Evolutionary conservation across 2,113 vertebrate genomes (phyloP).

Genomic region (Narcine bancroftii): DNA sequence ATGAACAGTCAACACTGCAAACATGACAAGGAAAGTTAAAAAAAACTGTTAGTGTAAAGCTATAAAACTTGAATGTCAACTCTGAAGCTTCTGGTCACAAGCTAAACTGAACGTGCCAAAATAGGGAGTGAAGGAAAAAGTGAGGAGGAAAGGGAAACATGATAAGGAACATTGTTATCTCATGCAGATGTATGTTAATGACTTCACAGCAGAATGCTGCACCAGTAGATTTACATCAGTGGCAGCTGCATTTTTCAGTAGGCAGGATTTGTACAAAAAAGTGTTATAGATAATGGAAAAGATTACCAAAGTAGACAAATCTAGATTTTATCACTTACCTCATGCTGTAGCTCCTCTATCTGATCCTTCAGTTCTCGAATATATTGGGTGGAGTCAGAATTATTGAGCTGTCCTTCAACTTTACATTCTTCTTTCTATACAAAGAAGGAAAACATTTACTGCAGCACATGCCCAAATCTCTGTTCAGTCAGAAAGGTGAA

Average conservation of each 20-base stretch:
- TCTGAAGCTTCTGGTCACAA: background rate
- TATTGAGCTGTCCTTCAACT: conserved; percentile 92
- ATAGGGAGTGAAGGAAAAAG: conserved; percentile 40
- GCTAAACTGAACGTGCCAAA: conserved; percentile 42
- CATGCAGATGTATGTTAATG: background rate
- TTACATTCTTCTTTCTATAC: conserved; percentile 94
- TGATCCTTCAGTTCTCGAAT: conserved; percentile 92
- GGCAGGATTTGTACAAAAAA: conserved; percentile 16
- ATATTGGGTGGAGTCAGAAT: conserved; percentile 89
- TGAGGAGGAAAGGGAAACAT: conserved; percentile 41
- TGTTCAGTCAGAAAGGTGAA: background rate
- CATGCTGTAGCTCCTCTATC: conserved; percentile 84
- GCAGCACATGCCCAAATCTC: background rate
- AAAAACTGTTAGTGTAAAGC: background rate
- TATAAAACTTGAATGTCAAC: background rate
- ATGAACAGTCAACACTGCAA: background rate
- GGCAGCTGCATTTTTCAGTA: conserved; percentile 24
- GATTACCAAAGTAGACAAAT: conserved; percentile 44
- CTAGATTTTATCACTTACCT: conserved; percentile 68
- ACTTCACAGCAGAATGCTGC: background rate
- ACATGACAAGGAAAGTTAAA: background rate
- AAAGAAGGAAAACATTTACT: background rate
- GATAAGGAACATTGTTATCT: conserved; percentile 23
- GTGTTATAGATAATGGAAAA: conserved; percentile 43
- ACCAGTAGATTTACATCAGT: conserved; percentile 33